A percentile compares a stretch with the other conserved stretches of the same genome.
Evolutionary conservation across 2,113 vertebrate species (phyloP).

Genomic region (Microcebus jonahi): DNA sequence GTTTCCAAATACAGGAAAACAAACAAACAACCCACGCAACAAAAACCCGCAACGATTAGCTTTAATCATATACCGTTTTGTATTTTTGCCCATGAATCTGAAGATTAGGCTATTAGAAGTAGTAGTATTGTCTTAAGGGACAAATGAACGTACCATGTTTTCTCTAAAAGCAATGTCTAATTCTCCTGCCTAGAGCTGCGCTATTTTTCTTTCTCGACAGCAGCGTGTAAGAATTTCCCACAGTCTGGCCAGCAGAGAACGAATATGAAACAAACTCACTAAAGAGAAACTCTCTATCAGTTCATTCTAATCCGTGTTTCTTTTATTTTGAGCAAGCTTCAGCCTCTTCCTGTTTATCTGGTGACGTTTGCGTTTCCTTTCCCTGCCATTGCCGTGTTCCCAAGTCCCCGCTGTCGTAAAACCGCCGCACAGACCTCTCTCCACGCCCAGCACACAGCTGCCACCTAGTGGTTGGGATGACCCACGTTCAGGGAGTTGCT

Average conservation of each 20-base stretch:
- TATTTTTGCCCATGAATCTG: neutral
- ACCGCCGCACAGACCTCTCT: too few species aligned
- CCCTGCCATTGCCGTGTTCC: too few species aligned
- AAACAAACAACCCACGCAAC: neutral
- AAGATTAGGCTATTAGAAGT: neutral
- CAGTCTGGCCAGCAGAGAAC: neutral
- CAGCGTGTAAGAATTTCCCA: neutral
- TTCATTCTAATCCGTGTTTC: neutral
- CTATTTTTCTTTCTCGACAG: neutral
- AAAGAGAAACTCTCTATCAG: fast-evolving
- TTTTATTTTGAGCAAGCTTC: neutral
- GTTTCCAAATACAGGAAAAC: neutral
- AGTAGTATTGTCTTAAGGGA: neutral
- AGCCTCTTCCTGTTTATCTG: too few species aligned
- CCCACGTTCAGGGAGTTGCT: too few species aligned
- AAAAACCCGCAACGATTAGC: neutral
- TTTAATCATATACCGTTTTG: neutral
- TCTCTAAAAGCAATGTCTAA: neutral
- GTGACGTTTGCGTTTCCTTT: neutral
- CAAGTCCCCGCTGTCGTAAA: too few species aligned
- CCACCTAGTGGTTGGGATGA: too few species aligned
- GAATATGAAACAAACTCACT: neutral
- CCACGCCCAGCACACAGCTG: too few species aligned
- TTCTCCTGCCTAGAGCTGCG: neutral
- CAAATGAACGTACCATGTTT: neutral